Conservation (phyloP, 2,113 vertebrate species). For the Oriolus oriolus region DNA sequence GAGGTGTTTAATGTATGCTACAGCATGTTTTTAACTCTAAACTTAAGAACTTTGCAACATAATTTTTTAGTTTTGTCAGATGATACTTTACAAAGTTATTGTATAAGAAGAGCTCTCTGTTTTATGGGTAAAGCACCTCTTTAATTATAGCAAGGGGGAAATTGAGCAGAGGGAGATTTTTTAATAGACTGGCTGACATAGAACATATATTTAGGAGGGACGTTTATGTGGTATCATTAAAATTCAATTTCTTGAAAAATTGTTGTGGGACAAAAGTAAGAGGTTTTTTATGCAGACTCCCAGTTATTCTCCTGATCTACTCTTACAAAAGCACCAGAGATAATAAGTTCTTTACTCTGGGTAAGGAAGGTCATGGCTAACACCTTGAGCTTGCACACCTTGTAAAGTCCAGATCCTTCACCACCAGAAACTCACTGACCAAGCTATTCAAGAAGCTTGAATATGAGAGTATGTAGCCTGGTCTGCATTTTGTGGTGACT, state of each 20-base stretch:
- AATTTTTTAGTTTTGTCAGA: neutral
- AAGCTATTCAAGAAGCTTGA: neutral
- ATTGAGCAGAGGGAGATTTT: neutral
- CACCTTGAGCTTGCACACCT: neutral
- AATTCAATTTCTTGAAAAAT: neutral
- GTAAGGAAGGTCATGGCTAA: accelerated
- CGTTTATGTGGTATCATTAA: neutral
- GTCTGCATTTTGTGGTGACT: neutral
- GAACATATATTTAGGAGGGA: neutral
- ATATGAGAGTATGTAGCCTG: neutral
- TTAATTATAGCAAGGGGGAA: neutral
- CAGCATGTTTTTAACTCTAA: neutral
- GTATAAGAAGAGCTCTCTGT: neutral
- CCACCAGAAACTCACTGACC: neutral
- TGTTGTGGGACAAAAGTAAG: neutral
- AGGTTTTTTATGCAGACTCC: neutral
- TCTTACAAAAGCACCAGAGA: neutral
- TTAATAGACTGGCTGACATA: neutral
- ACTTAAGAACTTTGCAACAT: neutral
- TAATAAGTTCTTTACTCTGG: neutral
- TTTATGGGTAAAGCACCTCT: neutral
- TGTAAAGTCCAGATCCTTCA: neutral
- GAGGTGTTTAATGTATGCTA: neutral
- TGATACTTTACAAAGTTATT: neutral
- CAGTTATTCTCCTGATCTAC: neutral